Base-by-base conservation (phyloP, 1,140 invertebrate genomes). In the Thaumetopoea pityocampa region DNA sequence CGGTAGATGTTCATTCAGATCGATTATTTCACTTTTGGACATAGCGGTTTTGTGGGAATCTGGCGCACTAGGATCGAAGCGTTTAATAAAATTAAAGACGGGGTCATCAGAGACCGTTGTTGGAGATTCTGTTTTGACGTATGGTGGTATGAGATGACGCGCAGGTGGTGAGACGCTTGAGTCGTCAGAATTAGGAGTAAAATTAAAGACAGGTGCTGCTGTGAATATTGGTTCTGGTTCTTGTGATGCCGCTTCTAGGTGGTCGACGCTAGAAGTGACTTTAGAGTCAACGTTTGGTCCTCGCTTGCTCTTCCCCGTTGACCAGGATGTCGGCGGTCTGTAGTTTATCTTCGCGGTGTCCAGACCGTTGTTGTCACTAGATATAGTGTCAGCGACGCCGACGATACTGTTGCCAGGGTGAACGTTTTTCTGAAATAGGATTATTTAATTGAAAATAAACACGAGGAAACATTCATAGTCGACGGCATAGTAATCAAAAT, bases 21-120 rank as follows among this genome's bases (percentile, higher is more conserved):
- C 51, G 6, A 82, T 46, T 4, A 84, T 84, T 53, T 82, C 72
- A 0, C 65, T 59, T 59, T 65, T 67, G 0, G 78, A 68, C 67
- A 80, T 82, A 0, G 76, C 63, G 4, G 80, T 80, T 48, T 70
- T 67, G 8, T 64, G 46, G 2, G 67, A 65, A 34, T 78, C 68
- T 1, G 73, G 67, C 1, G 73, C 69, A 14, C 76, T 81, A 0
- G 85, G 79, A 23, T 85, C 77, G 34, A 86, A 86, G 1, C 81
- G 67, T 42, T 84, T 85, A 18, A 86, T 85, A 47, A 86, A 85
- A 8, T 76, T 71, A 9, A 67, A 63, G 0, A 85, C 69, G 1
- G 74, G 53, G 28, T 78, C 76, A 46, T 51, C 47, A 5, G 51
- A 33, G 0, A 66, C 59, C 16, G 60, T 62, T 11, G 60, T 38